Base-by-base conservation (phyloP, 2,113 vertebrate genomes). In the Oriolus oriolus region DNA sequence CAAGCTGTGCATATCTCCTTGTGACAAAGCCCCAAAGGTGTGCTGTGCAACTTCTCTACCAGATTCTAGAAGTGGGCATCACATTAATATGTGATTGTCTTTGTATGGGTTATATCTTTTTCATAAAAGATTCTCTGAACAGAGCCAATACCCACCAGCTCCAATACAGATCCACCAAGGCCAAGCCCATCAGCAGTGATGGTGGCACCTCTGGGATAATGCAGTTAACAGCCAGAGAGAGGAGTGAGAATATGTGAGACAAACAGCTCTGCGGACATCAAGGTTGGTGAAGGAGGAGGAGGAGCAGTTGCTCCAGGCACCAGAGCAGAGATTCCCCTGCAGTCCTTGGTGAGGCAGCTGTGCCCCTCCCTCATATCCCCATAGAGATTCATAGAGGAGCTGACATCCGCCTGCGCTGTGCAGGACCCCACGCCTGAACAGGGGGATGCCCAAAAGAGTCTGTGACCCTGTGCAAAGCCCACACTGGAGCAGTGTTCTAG, bases 151-250 rank as follows among this genome's bases (percentile, higher is more conserved):
- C 6, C 17, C 35, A 41, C 9, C 0, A 8, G 12, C 21, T 79
- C 47, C 15, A 8, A 27, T 17, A 50, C 21, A 24, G 20, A 75
- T 45, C 39, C 21, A 52, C n/a, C 42, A 35, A 45, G 10, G 5
- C 24, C 3, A 0, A 80, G 15, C 18, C 5, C 47, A 60, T 53
- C 45, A 60, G 14, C 0, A 0, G 30, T 4, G 11, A 17, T 35
- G 17, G 17, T 31, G 35, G 8, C 23, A 45, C 26, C 24, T 47
- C 45, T n/a, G 47, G 11, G 24, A 47, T 41, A 26, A 89, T 41
- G 24, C 4, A 68, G 14, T 53, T 44, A 61, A 18, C 53, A 41
- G 24, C 11, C 39, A 28, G 45, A 82, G 53, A 60, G 39, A 53
- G 20, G 16, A 22, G 44, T 30, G 53, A 66, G 45, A 65, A 21